These are phyloP conservation scores for Ennomos quercinarius DNA, from an alignment of 2,888 invertebrate genomes.

Conservation along the genomic window DNA sequence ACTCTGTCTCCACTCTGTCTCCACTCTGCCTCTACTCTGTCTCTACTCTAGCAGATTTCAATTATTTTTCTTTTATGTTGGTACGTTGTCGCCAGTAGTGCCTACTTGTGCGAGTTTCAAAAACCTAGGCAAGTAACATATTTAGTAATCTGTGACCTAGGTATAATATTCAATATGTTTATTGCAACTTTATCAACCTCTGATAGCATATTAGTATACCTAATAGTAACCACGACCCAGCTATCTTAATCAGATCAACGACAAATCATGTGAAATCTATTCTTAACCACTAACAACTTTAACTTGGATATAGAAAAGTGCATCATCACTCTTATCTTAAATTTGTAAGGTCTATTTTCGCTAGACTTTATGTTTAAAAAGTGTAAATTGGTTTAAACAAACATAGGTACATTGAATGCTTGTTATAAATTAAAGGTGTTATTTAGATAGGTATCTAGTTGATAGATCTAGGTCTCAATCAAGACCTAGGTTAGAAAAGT, in stretches of 20 bases:
- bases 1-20: no score
- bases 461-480: conserved; percentile 13
- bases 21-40: no score
- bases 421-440: conserved; percentile 8
- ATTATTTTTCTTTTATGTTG: no score
- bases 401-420: not conserved
- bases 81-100: no score
- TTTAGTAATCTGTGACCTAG: no score
- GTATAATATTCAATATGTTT: no score
- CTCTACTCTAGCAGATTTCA: no score
- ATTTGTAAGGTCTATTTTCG: not conserved
- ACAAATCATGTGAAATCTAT: conserved; percentile 4
- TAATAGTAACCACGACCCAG: not conserved
- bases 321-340: not conserved
- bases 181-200: no score
- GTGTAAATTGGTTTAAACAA: not conserved
- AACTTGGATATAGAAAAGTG: not conserved
- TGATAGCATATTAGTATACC: no score
- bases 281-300: not conserved
- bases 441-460: conserved; percentile 4
- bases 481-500: not conserved
- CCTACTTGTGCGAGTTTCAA: no score
- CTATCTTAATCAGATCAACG: conserved; percentile 16
- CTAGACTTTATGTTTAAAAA: not conserved
- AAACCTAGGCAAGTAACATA: no score